phyloP scores from a whole-genome alignment of 2,797 vertebrate genomes.

The Okamejei kenojei region DNA sequence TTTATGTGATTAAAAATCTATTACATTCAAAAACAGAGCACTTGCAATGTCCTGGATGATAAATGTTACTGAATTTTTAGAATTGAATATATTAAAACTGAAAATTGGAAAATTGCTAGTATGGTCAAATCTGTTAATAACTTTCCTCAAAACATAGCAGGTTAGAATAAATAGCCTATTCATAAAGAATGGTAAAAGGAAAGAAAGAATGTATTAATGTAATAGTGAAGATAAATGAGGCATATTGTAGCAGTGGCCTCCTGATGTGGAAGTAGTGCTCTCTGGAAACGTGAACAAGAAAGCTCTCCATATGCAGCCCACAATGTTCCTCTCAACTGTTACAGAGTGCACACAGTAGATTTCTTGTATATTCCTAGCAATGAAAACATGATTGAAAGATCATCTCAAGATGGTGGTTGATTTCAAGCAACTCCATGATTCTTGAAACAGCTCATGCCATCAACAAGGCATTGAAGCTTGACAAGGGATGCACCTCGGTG shows the following conservation, averaged over 20 bases:
- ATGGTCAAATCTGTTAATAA: slow-evolving; percentile 15
- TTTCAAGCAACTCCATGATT: too few species aligned
- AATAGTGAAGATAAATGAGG: not conserved
- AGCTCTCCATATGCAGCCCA: not conserved
- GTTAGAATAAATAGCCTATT: slow-evolving; percentile 22
- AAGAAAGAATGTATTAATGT: not conserved
- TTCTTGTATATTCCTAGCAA: not conserved
- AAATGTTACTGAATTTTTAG: slow-evolving; percentile 15
- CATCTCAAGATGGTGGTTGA: too few species aligned
- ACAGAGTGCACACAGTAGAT: not conserved
- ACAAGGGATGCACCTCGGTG: not conserved
- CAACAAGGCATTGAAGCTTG: not conserved
- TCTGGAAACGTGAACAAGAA: not conserved
- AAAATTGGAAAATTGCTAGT: slow-evolving; percentile 20
- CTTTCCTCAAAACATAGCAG: slow-evolving; percentile 1
- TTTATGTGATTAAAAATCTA: slow-evolving; percentile 27
- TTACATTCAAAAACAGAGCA: slow-evolving; percentile 23
- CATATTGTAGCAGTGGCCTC: not conserved
- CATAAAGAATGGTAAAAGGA: not conserved
- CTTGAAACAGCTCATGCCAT: not conserved
- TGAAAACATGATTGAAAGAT: not conserved
- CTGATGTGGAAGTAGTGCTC: not conserved
- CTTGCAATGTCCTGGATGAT: slow-evolving; percentile 14
- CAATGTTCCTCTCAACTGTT: not conserved
- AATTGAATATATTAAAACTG: slow-evolving; percentile 21